Evolutionary conservation across 2,888 invertebrate genomes (phyloP).

Genomic region (Helleia helle): DNA sequence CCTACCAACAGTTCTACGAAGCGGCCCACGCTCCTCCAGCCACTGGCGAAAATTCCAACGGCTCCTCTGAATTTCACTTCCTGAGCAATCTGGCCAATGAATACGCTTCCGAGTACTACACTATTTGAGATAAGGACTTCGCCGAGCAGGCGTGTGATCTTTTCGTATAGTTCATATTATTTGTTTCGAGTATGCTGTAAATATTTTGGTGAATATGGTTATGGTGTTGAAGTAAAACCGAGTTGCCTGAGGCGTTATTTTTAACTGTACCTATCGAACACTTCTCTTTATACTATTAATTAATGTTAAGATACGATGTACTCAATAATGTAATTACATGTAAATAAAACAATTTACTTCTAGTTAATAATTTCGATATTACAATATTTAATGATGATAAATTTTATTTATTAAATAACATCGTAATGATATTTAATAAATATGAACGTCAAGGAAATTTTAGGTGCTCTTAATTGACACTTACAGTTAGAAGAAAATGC

Average conservation of each 20-base stretch:
- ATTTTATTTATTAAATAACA: slow-evolving; percentile 6
- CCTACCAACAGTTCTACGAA: slow-evolving; percentile 82
- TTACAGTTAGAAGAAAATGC: not conserved
- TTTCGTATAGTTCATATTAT: slow-evolving; percentile 53
- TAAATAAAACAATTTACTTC: slow-evolving; percentile 29
- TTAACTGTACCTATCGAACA: slow-evolving; percentile 29
- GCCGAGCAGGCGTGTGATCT: slow-evolving; percentile 69
- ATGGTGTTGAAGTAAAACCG: slow-evolving; percentile 34
- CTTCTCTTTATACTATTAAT: slow-evolving; percentile 36
- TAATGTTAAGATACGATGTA: slow-evolving; percentile 33
- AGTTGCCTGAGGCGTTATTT: slow-evolving; percentile 46
- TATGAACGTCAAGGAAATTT: slow-evolving; percentile 3
- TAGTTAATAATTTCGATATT: not conserved
- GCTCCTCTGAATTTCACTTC: slow-evolving; percentile 96
- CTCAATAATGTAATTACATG: slow-evolving; percentile 52
- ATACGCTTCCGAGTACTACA: slow-evolving; percentile 93
- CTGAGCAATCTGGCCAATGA: slow-evolving; percentile 93
- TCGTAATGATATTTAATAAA: slow-evolving; percentile 1
- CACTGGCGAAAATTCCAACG: slow-evolving; percentile 87
- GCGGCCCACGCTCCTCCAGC: slow-evolving; percentile 67
- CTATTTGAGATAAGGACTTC: slow-evolving; percentile 74
- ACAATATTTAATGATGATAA: not conserved
- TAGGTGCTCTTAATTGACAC: slow-evolving; percentile 9
- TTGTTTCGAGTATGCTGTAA: slow-evolving; percentile 16
- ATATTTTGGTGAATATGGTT: slow-evolving; percentile 26